Base-by-base conservation (phyloP, 2,797 vertebrate genomes). In the Myotis pilosus region DNA sequence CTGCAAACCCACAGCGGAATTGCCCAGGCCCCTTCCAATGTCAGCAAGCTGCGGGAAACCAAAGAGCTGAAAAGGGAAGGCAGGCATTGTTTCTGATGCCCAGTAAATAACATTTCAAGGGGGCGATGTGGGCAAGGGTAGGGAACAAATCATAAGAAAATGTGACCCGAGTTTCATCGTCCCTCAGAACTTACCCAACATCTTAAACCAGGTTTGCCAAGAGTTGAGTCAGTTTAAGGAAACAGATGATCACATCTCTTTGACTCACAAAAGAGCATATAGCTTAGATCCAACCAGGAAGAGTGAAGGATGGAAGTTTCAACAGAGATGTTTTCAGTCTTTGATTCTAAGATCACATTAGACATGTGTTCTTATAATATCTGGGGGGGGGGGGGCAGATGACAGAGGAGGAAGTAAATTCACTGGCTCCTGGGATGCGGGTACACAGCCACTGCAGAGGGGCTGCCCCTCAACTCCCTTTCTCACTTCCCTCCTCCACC, bases 281-380 rank as follows among this genome's bases (percentile, higher is more conserved):
- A 71, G 38, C 71, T 82, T 60, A 60, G 64, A 69, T n/a, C 38
- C 38, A 76, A n/a, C 17, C 33, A 33, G 23, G 30, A 81, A 84
- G 19, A 81, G 25, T 47, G 69, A 87, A 80, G 44, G 55, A 55
- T 51, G 36, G 51, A 82, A 49, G 23, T 36, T 86, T 91, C 85
- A 89, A n/a, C 30, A 25, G 55, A 90, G 17, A 81, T 57, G 53
- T 49, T 89, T 87, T 81, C 36, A 62, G 60, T 83, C 74, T 83
- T 74, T 75, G 8, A 36, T 60, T 41, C 57, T 62, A n/a, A 51
- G 22, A 33, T 66, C 66, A 28, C 15, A 64, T 51, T 69, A n/a
- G 41, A 68, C 47, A 5, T 16, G 12, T 60, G 12, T 55, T 71
- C 75, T 81, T 87, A 87, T 55, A 33, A 41, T 49, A 60, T 49